These are phyloP conservation scores for Dendropsophus ebraccatus DNA, from an alignment of 2,113 vertebrate species.

Conservation along the genomic window DNA sequence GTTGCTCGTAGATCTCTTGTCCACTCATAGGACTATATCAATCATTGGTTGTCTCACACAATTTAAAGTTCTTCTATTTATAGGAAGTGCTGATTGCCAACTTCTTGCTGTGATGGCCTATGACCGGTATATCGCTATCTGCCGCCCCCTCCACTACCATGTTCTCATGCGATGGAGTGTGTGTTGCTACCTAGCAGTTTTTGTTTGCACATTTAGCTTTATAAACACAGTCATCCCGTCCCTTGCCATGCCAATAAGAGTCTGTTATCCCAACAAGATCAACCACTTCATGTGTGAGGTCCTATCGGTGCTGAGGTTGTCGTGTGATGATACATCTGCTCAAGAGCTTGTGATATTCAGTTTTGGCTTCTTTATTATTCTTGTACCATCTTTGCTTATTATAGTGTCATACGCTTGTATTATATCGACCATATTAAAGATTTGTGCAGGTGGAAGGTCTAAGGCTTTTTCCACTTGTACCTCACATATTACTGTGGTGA, in stretches of 20 bases:
- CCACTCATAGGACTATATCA: background rate
- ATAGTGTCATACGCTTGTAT: slow-evolving; percentile 47
- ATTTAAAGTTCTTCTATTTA: background rate
- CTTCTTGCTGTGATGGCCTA: slow-evolving; percentile 10
- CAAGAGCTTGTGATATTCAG: background rate
- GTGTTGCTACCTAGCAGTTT: background rate
- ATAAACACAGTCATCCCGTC: background rate
- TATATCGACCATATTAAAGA: slow-evolving; percentile 27
- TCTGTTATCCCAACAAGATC: slow-evolving; percentile 40
- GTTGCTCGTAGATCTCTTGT: background rate
- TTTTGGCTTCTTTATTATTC: background rate
- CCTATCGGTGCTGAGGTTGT: slow-evolving; percentile 3
- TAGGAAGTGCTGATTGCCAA: background rate
- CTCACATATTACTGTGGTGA: background rate
- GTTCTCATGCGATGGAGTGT: slow-evolving; percentile 52
- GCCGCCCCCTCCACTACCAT: slow-evolving; percentile 55
- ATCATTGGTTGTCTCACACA: background rate
- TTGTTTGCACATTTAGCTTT: background rate
- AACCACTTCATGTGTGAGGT: slow-evolving; percentile 58
- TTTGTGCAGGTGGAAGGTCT: background rate
- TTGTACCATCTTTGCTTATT: slow-evolving; percentile 33
- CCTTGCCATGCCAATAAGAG: background rate
- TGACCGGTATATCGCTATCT: slow-evolving; percentile 15
- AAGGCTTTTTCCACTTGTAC: slow-evolving; percentile 13
- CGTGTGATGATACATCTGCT: slow-evolving; percentile 28